Evolutionary conservation across 2,888 invertebrate species (phyloP), one percentile per base, ranked within the genome.

Genomic region (Chrysomela aeneicollis): DNA sequence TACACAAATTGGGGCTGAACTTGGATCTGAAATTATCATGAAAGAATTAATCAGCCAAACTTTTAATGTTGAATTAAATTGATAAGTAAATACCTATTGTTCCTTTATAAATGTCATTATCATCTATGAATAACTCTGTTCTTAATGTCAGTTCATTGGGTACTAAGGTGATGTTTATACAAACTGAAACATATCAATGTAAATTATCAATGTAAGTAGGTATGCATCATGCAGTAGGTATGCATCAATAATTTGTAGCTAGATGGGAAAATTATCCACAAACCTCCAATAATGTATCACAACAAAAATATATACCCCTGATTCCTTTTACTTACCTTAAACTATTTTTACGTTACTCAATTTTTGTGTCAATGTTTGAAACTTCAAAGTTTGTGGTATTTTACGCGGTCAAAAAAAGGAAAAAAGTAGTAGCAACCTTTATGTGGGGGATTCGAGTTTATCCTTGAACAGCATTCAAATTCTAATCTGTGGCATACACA

Each of bases 11-110:
- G 72, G 71, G 26, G 69, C 71, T 26, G 59, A 19, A 61, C 71
- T 71, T 6, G 74, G 71, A 70, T 71, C 74, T 74, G 58, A 46
- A 74, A 71, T 53, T 51, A 53, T 42, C 17, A 35, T 52, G 22
- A 51, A 51, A 22, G 1, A 2, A 2, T 35, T 10, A 12, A 35
- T 9, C 12, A 35, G 26, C 6, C 4, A 26, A 10, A 2, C 12
- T 19, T 32, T 50, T 22, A 15, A n/a, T 50, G n/a, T 26, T 26
- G 4, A 32, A 32, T 15, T 59, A 10, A 12, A 49, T 30, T 30
- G n/a, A 55, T 47, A 22, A 10, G 3, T 50, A 15, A 19, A 17
- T 63, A 71, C 73, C 73, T 64, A 73, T 51, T 64, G 71, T 68
- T 51, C 68, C 68, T n/a, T 62, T 64, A 47, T 67, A 71, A 15